Conservation (phyloP, 2,113 vertebrate species). For the Ictalurus punctatus region DNA sequence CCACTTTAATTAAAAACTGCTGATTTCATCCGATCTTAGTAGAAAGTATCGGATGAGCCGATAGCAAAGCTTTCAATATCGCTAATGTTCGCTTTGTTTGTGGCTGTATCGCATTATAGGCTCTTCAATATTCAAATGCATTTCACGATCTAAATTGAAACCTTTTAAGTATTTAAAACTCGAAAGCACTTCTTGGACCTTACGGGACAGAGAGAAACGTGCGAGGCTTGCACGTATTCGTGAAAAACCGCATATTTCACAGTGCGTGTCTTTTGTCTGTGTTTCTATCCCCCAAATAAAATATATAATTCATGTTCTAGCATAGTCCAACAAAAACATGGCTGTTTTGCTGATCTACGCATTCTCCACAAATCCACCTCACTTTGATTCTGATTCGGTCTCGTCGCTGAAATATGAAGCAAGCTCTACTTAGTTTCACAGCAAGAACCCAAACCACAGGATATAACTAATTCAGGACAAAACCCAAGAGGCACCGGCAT, state of each 20-base stretch:
- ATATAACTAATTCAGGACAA: constrained; percentile 17
- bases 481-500: constrained; percentile 10
- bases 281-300: background rate
- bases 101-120: background rate
- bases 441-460: constrained; percentile 26
- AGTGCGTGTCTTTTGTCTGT: background rate
- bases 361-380: background rate
- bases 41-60: background rate
- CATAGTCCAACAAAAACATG: background rate
- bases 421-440: constrained; percentile 6
- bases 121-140: background rate
- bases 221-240: background rate
- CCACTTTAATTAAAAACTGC: background rate
- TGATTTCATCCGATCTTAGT: background rate
- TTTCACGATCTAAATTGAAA: background rate
- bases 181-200: background rate
- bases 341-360: background rate
- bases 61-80: background rate
- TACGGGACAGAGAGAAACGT: background rate
- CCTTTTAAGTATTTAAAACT: background rate
- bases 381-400: background rate
- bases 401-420: constrained; percentile 1
- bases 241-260: background rate
- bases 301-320: background rate
- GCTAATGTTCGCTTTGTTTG: background rate